Evolutionary conservation across 2,113 vertebrate species (phyloP).

Genomic region (Maccullochella peelii): DNA sequence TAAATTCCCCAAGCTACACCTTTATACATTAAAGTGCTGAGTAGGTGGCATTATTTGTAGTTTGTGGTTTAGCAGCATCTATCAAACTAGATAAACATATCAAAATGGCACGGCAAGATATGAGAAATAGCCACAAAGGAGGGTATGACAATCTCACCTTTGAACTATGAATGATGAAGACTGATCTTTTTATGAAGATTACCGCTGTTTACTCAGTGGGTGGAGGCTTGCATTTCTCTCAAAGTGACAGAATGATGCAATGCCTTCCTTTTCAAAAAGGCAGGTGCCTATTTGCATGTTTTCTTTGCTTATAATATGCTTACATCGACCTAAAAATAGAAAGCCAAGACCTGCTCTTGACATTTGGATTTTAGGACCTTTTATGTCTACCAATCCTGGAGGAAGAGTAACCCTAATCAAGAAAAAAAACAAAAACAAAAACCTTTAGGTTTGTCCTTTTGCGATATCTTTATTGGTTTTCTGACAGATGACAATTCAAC

Average conservation of each 20-base stretch:
- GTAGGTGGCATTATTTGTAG: background rate
- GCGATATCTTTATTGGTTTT: slow-evolving; percentile 48
- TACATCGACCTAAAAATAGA: slow-evolving; percentile 27
- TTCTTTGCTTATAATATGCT: background rate
- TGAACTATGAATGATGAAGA: slow-evolving; percentile 78
- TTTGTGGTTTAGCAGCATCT: background rate
- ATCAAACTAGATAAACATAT: background rate
- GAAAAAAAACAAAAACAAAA: background rate
- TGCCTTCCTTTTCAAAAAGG: slow-evolving; percentile 48
- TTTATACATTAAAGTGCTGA: background rate
- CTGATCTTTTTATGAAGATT: slow-evolving; percentile 75
- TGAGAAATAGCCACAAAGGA: slow-evolving; percentile 53
- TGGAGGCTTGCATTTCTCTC: slow-evolving; percentile 63
- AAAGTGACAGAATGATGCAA: slow-evolving; percentile 54
- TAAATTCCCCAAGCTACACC: background rate
- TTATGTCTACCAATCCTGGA: background rate
- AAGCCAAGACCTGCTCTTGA: slow-evolving; percentile 13
- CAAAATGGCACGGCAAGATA: slow-evolving; percentile 22
- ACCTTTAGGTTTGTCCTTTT: slow-evolving; percentile 10
- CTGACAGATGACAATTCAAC: slow-evolving; percentile 46
- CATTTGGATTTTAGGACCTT: background rate
- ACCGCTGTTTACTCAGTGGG: slow-evolving; percentile 69
- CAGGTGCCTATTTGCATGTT: slow-evolving; percentile 39
- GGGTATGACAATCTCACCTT: slow-evolving; percentile 76
- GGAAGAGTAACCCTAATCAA: background rate